These are phyloP conservation scores for Pseudocheirus occidentalis DNA, from an alignment of 2,797 vertebrate species.

Conservation along the genomic window DNA sequence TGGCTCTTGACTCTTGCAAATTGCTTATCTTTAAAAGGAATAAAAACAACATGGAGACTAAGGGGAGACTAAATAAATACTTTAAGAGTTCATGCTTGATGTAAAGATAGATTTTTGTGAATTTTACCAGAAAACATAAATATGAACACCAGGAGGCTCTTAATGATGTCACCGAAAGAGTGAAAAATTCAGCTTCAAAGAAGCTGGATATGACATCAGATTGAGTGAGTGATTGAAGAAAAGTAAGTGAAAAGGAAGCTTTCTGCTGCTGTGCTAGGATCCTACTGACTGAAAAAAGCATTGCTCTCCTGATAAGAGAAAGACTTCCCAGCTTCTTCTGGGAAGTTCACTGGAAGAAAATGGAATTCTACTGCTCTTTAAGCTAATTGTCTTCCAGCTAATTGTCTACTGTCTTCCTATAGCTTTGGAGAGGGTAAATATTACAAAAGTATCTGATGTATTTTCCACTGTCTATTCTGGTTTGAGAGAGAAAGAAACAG, in stretches of 20 bases:
- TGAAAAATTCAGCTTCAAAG: neutral
- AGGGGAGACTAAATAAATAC: neutral
- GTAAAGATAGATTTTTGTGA: neutral
- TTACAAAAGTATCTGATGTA: neutral
- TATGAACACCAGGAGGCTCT: neutral
- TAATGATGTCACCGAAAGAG: neutral
- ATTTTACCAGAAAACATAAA: neutral
- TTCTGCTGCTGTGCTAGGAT: neutral
- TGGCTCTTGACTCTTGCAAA: neutral
- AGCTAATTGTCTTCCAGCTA: neutral
- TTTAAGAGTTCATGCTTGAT: neutral
- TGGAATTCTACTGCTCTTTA: neutral
- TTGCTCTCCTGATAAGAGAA: neutral
- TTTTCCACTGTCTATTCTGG: neutral
- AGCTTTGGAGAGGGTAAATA: neutral
- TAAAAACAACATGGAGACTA: neutral
- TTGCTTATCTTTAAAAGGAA: neutral
- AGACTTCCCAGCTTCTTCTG: neutral
- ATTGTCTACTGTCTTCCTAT: too few relatives aligned
- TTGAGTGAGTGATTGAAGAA: neutral
- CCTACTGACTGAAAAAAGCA: neutral
- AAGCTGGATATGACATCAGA: neutral
- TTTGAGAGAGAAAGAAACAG: neutral
- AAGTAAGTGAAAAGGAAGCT: neutral
- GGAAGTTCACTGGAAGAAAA: neutral